These are phyloP conservation scores for Pongo abelii DNA, from an alignment of 2,113 vertebrate species.

Conservation along the genomic window DNA sequence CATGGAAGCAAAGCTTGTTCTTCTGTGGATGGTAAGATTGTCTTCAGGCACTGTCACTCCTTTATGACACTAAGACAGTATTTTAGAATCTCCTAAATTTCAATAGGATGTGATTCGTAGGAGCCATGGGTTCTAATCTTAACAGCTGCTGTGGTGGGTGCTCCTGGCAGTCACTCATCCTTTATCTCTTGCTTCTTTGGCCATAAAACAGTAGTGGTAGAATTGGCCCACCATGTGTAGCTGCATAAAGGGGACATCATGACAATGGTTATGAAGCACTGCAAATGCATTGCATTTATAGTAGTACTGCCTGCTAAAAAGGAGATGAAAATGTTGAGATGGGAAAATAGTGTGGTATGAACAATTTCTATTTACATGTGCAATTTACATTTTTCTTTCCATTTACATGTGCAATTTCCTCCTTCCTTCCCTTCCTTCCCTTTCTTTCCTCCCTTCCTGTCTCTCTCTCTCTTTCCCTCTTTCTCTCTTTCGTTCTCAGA, in stretches of 20 bases:
- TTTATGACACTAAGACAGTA: conserved; percentile 6
- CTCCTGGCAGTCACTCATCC: conserved; percentile 54
- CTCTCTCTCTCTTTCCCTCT: too few species aligned
- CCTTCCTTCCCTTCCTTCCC: too few species aligned
- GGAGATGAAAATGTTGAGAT: not conserved
- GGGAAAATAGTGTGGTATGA: conserved; percentile 1
- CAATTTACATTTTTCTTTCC: conserved; percentile 22
- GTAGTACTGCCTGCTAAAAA: not conserved
- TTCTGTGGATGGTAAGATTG: not conserved
- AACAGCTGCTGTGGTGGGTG: not conserved
- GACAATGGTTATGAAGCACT: not conserved
- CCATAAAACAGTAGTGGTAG: conserved; percentile 36
- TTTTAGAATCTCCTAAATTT: conserved; percentile 50
- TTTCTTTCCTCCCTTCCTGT: too few species aligned
- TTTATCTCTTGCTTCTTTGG: conserved; percentile 44
- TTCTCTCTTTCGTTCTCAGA: too few species aligned
- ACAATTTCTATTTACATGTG: not conserved
- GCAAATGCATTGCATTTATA: conserved; percentile 7
- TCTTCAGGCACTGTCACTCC: not conserved
- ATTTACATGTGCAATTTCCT: too few species aligned
- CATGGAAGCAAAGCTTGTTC: not conserved
- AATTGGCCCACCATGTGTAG: conserved; percentile 25
- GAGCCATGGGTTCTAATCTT: conserved; percentile 35
- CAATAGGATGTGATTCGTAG: not conserved
- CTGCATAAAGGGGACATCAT: not conserved